Evolutionary conservation across 2,113 vertebrate species (phyloP), one percentile per base, ranked within the genome.

Genomic region (Lasiurus borealis): DNA sequence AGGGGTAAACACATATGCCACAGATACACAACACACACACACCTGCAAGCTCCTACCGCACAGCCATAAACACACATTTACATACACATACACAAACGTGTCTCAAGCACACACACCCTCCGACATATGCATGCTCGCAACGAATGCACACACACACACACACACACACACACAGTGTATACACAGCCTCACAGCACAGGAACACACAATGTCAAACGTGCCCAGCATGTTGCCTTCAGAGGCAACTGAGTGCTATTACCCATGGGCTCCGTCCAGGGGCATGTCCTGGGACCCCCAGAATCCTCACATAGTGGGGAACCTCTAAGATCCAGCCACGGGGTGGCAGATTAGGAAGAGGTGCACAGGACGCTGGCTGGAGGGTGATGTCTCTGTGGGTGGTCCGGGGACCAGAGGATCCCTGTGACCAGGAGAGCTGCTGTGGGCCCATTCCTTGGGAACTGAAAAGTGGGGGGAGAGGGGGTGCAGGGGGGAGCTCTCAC

Each of bases 341-440:
- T 95, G 8, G 96, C 96, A 96, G 96, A 86, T 81, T 72, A 91
- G 68, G 93, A 91, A 85, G 36, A 4, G 80, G 77, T 25, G 84
- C n/a, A 44, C 31, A 25, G 50, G 83, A 34, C 46, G 69, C 14
- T 16, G 34, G 31, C 40, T 12, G 2, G 73, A 72, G 18, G 44
- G 8, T 16, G 15, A 18, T 18, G 21, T 77, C 54, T 84, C 66
- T 81, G 34, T 5, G 9, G 66, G 6, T 3, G 66, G 40, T 23
- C n/a, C n/a, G n/a, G n/a, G n/a, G n/a, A n/a, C n/a, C n/a, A n/a
- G n/a, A n/a, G n/a, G 25, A 16, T 75, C 36, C 52, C 66, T 23
- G 15, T 27, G 46, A 40, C 76, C 14, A 21, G 88, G 50, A 62
- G 76, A 76, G 25, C 54, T 10, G 21, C 69, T 29, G 23, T 11